A percentile compares a stretch with the other conserved stretches of the same genome.
These are phyloP conservation scores for Polyommatus iphigenia DNA, from an alignment of 2,888 invertebrate species.

Conservation along the genomic window DNA sequence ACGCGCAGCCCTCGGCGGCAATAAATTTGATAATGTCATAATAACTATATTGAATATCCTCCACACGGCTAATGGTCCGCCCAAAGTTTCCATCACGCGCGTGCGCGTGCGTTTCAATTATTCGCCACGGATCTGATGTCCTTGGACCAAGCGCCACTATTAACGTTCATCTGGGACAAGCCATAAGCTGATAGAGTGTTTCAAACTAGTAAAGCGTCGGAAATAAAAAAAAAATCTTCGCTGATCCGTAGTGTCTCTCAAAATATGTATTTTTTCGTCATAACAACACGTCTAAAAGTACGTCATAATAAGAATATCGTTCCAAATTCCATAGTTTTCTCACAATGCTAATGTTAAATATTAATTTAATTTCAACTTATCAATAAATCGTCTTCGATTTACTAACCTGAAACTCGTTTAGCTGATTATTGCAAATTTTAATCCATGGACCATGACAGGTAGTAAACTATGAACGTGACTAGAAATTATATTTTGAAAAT, in stretches of 20 bases:
- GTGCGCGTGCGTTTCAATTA: conserved; percentile 22
- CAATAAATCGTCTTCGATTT: too few species aligned
- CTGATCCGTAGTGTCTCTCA: background rate
- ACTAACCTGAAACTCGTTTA: too few species aligned
- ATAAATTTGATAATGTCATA: background rate
- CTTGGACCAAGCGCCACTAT: conserved; percentile 26
- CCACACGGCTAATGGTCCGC: background rate
- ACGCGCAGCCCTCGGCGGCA: background rate
- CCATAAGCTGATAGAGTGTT: background rate
- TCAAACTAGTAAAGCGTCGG: too few species aligned
- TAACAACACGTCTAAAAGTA: too few species aligned
- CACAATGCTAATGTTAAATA: too few species aligned
- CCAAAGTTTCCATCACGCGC: conserved; percentile 11
- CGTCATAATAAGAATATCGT: too few species aligned
- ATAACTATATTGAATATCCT: background rate
- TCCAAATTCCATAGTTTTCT: too few species aligned
- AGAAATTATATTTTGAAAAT: background rate
- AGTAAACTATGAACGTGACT: background rate
- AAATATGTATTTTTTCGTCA: background rate
- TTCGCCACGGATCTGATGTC: conserved; percentile 1
- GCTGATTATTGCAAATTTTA: background rate
- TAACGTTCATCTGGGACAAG: conserved; percentile 6
- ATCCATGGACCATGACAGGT: background rate
- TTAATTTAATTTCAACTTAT: too few species aligned
- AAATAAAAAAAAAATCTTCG: background rate